phyloP scores from a whole-genome alignment of 2,888 invertebrate species.

The Eupithecia abbreviata region DNA sequence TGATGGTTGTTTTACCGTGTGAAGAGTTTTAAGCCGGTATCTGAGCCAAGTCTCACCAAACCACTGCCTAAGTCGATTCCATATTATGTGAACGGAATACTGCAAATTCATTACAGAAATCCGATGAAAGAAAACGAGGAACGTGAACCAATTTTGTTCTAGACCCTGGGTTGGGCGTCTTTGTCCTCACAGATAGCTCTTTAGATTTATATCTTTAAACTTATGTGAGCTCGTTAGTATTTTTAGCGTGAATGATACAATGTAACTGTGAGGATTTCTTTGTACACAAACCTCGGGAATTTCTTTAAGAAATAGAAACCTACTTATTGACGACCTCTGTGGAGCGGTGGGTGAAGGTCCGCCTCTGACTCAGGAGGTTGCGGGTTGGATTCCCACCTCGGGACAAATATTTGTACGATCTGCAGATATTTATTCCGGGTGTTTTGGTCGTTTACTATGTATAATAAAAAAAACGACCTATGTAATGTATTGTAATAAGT shows the following conservation, averaged over 20 bases:
- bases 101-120: slow-evolving; percentile 64
- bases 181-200: slow-evolving; percentile 16
- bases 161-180: slow-evolving; percentile 10
- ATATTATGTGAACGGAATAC: slow-evolving; percentile 64
- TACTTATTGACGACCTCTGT: no score
- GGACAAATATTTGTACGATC: no score
- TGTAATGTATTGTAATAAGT: no score
- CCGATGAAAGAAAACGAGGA: slow-evolving; percentile 54
- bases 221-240: background rate
- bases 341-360: no score
- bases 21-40: slow-evolving; percentile 41
- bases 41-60: slow-evolving; percentile 62
- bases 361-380: no score
- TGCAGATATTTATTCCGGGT: no score
- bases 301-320: background rate
- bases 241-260: background rate
- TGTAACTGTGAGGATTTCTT: background rate
- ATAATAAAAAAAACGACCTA: no score
- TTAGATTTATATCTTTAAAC: slow-evolving; percentile 12
- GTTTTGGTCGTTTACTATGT: no score
- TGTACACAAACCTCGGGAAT: background rate
- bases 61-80: slow-evolving; percentile 54
- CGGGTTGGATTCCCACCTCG: no score
- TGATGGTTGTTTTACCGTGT: slow-evolving; percentile 62
- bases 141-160: slow-evolving; percentile 47